Percentiles rank a stretch among this genome's conserved stretches.
These are phyloP conservation scores for Drosophila nebulosa DNA, from an alignment of 1,140 invertebrate species.

Conservation along the genomic window DNA sequence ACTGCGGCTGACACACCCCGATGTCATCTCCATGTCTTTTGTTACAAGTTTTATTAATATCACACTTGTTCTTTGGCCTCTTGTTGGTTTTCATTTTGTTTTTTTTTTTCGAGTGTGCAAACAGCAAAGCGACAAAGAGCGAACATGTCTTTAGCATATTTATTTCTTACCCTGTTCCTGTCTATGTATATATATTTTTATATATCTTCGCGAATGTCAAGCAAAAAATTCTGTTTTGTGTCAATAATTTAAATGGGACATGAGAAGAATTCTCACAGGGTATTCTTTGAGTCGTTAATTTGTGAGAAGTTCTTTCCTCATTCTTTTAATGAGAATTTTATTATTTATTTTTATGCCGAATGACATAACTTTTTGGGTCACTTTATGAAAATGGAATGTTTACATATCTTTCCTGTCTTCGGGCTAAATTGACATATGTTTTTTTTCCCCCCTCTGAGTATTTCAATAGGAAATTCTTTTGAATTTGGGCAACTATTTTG, in stretches of 20 bases:
- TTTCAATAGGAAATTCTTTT: constrained; percentile 50
- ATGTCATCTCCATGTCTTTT: constrained; percentile 22
- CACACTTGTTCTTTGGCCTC: constrained; percentile 61
- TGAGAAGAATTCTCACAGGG: background rate
- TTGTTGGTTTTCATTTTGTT: too few species aligned
- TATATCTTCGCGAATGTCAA: too few species aligned
- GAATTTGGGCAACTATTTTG: background rate
- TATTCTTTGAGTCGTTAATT: constrained; percentile 8
- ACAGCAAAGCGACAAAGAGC: background rate
- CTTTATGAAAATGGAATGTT: constrained; percentile 67
- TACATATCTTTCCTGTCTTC: constrained; percentile 54
- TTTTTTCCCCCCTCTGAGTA: constrained; percentile 15
- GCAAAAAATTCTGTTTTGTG: too few species aligned
- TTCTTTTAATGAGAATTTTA: constrained; percentile 50
- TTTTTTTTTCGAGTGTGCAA: background rate
- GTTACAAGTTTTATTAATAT: constrained; percentile 58
- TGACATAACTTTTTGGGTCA: constrained; percentile 49
- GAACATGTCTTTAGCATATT: background rate
- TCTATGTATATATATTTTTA: background rate
- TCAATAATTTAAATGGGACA: too few species aligned
- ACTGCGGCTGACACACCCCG: background rate
- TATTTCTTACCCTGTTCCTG: background rate
- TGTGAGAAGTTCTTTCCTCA: background rate
- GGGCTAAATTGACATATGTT: constrained; percentile 57
- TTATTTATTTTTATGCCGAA: constrained; percentile 59